Conservation (phyloP, 1,140 invertebrate genomes). For the Rhyzopertha dominica region DNA sequence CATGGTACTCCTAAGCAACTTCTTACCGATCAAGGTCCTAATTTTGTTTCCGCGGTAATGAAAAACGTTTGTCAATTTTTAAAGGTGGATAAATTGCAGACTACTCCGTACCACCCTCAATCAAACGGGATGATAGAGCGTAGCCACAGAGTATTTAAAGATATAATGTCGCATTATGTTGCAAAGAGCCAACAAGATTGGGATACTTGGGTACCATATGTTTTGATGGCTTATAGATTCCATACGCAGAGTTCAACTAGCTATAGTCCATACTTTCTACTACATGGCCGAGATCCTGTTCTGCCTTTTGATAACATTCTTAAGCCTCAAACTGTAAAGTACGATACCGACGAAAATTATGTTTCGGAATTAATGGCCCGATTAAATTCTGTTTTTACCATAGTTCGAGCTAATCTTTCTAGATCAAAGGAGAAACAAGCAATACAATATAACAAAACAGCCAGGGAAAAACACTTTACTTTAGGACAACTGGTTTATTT, state of each 20-base stretch:
- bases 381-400: neutral
- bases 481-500: conserved; percentile 5
- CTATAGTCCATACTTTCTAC: conserved; percentile 9
- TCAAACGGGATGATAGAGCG: too few relatives aligned
- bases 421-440: too few relatives aligned
- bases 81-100: too few relatives aligned
- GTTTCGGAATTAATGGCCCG: conserved; percentile 5
- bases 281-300: conserved; percentile 6
- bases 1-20: too few relatives aligned
- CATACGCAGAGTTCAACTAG: conserved; percentile 2
- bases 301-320: conserved; percentile 3
- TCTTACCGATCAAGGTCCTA: too few relatives aligned
- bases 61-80: too few relatives aligned
- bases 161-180: too few relatives aligned
- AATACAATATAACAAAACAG: conserved; percentile 3
- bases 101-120: too few relatives aligned
- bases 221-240: conserved; percentile 5
- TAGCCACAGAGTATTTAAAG: too few relatives aligned
- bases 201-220: conserved; percentile 9
- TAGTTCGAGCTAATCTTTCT: neutral
- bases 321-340: neutral
- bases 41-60: too few relatives aligned
- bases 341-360: conserved; percentile 8
- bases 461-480: neutral
- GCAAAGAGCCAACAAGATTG: conserved; percentile 3